Conservation (phyloP, 2,888 invertebrate species). For the Drosophila nigritarsus region DNA sequence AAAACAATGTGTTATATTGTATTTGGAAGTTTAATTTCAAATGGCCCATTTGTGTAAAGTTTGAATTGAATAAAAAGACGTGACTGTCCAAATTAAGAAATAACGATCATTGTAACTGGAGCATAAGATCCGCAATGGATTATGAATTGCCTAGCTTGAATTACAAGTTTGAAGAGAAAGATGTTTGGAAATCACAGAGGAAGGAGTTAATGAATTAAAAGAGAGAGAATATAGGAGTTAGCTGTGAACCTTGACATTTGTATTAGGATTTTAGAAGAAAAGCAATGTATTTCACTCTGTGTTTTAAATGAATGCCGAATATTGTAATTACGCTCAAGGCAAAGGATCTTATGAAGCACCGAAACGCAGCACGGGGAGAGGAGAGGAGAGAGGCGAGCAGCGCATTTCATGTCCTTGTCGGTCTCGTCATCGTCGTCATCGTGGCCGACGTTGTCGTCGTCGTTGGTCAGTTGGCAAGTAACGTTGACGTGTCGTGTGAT, state of each 20-base stretch:
- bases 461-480: conserved; percentile 54
- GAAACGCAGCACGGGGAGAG: not conserved
- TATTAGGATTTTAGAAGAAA: not conserved
- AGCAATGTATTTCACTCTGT: not conserved
- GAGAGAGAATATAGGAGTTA: too few species aligned
- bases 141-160: too few species aligned
- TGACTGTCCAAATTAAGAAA: too few species aligned
- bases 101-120: too few species aligned
- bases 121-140: too few species aligned
- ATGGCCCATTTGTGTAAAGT: too few species aligned
- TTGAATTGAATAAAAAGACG: too few species aligned
- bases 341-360: conserved; percentile 12
- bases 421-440: conserved; percentile 1
- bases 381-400: not conserved
- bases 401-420: conserved; percentile 7
- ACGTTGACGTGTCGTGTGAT: conserved; percentile 72
- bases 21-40: too few species aligned
- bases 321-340: conserved; percentile 13
- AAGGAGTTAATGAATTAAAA: too few species aligned
- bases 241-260: too few species aligned
- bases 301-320: not conserved
- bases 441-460: conserved; percentile 1
- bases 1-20: not conserved
- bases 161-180: too few species aligned
- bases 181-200: too few species aligned